These are phyloP conservation scores for Phrynosoma blainvillii DNA, from an alignment of 2,113 vertebrate genomes.

Conservation along the genomic window DNA sequence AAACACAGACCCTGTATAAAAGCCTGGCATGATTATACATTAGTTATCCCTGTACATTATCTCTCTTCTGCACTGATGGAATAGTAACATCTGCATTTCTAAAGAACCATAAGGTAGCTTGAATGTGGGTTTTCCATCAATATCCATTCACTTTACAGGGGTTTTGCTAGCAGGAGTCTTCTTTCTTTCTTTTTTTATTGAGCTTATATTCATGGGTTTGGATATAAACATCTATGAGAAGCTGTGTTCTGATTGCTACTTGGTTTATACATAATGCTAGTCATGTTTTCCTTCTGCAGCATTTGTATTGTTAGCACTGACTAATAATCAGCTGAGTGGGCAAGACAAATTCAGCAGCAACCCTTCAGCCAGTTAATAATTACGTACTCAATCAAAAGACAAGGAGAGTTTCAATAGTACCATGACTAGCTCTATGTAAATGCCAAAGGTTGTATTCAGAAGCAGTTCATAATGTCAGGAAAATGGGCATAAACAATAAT, in stretches of 20 bases:
- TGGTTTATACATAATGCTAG: slow-evolving; percentile 61
- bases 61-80: neutral
- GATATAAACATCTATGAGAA: neutral
- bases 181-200: neutral
- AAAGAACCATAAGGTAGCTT: neutral
- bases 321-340: slow-evolving; percentile 55
- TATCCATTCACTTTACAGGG: neutral
- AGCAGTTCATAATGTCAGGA: slow-evolving; percentile 55
- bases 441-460: slow-evolving; percentile 51
- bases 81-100: neutral
- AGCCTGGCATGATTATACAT: too few relatives aligned
- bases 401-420: slow-evolving; percentile 5
- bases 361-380: slow-evolving; percentile 54
- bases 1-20: too few relatives aligned
- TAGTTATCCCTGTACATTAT: too few relatives aligned
- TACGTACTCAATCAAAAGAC: slow-evolving; percentile 55
- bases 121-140: neutral
- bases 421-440: slow-evolving; percentile 48
- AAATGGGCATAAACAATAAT: slow-evolving; percentile 26
- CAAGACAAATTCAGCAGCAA: slow-evolving; percentile 62
- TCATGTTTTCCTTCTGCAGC: slow-evolving; percentile 40
- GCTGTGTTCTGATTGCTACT: slow-evolving; percentile 9
- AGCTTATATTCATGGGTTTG: neutral
- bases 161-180: neutral
- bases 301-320: slow-evolving; percentile 59